phyloP scores from a whole-genome alignment of 2,888 invertebrate genomes.

The Deladenus siricidicola region DNA sequence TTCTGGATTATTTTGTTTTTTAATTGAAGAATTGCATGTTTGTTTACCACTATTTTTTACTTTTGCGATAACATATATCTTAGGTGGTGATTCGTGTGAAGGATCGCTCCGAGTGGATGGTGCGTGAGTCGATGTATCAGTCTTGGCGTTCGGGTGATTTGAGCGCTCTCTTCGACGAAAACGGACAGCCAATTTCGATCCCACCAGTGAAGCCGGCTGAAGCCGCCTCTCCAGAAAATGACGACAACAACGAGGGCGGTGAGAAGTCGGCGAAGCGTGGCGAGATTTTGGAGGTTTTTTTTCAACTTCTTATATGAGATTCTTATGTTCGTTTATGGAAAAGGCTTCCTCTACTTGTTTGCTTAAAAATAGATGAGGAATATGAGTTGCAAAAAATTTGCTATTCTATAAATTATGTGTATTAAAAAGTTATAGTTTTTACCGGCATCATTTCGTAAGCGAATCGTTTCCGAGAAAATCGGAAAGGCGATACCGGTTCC shows the following conservation, averaged over 20 bases:
- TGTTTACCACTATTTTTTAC: no score
- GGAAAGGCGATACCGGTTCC: not conserved
- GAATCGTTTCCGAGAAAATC: not conserved
- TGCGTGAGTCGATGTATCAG: conserved; percentile 29
- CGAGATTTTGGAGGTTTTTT: not conserved
- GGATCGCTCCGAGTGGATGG: conserved; percentile 54
- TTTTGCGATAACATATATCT: no score
- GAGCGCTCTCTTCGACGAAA: conserved; percentile 25
- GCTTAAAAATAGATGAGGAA: no score
- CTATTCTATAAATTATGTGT: not conserved
- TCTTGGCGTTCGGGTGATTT: conserved; percentile 25
- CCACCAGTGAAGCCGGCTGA: conserved; percentile 25
- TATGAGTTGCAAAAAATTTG: no score
- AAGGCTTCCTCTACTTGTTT: no score
- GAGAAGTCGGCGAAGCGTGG: not conserved
- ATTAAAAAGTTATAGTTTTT: no score
- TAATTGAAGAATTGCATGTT: no score
- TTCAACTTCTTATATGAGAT: no score
- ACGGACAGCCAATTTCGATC: conserved; percentile 30
- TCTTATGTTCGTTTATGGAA: no score
- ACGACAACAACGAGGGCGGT: not conserved
- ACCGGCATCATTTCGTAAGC: not conserved
- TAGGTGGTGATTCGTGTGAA: conserved; percentile 54
- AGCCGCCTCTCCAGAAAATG: conserved; percentile 1
- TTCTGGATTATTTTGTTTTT: no score